Conservation (phyloP, 2,797 vertebrate genomes). For the Streptopelia turtur region DNA sequence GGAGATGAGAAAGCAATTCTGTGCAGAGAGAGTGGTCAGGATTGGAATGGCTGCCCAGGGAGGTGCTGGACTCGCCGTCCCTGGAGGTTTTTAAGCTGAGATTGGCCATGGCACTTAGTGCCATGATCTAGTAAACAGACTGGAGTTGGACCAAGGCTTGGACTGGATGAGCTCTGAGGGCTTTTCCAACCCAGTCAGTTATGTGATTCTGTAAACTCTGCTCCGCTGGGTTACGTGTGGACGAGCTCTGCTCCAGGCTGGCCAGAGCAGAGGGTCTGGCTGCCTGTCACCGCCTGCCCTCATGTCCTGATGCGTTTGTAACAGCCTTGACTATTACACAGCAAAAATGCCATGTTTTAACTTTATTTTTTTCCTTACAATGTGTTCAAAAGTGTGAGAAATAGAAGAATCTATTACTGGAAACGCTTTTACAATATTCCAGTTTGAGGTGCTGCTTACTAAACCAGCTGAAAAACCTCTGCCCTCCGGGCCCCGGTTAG, state of each 20-base stretch:
- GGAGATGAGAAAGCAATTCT: too few relatives aligned
- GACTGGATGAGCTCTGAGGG: too few relatives aligned
- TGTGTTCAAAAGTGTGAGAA: not conserved
- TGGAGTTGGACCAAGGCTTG: too few relatives aligned
- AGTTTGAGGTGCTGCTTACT: not conserved
- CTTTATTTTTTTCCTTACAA: not conserved
- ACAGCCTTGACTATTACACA: not conserved
- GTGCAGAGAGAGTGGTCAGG: too few relatives aligned
- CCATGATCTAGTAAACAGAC: too few relatives aligned
- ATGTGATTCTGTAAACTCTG: not conserved
- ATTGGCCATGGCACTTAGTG: too few relatives aligned
- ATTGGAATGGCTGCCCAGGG: too few relatives aligned
- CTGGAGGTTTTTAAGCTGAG: too few relatives aligned
- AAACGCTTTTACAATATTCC: not conserved
- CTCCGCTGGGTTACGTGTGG: not conserved
- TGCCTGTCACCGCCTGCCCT: fast-evolving
- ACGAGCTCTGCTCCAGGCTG: not conserved
- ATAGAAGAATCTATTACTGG: not conserved
- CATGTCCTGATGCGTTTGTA: not conserved
- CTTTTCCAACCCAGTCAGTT: too few relatives aligned
- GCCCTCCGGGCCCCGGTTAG: not conserved
- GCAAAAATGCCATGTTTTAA: not conserved
- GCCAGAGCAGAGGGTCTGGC: not conserved
- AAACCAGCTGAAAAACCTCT: not conserved
- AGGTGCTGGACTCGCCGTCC: too few relatives aligned